Base-by-base conservation (phyloP, 2,888 invertebrate species). In the Pantelozetes paolii region DNA sequence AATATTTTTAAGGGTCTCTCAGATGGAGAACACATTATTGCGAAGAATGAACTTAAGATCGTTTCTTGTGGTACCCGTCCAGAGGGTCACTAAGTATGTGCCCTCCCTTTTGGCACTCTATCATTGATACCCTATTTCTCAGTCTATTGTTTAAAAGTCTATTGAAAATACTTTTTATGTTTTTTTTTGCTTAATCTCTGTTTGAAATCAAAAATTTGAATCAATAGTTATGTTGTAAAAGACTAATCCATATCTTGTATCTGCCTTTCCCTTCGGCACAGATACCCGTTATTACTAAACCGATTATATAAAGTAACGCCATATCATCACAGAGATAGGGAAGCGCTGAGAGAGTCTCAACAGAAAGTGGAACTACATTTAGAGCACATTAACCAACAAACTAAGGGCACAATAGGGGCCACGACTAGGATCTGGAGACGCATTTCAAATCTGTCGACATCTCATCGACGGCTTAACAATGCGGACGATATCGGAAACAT, bases 61-160 rank as follows among this genome's bases (percentile, higher is more conserved):
- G n/a, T 97, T 96, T 84, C 87, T 96, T 74, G 96, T 96, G 94
- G 94, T 92, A 79, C 96, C 96, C 77, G 95, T 97, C 77, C 96
- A 96, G 85, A 87, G 96, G 83, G 94, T 96, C 79, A 96, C 96
- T 80, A 95, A 95, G 85, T 83, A 77, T 79, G 81, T 76, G 45
- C 45, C 23, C 18, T 5, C 20, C 18, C 28, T 26, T 5, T 64
- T 26, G 5, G 18, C 3, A 59, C 15, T 57, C 8, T 57, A 23
- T 59, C 8, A 59, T 59, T 30, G 8, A 3, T 9, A n/a, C n/a
- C n/a, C n/a, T n/a, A n/a, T n/a, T n/a, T n/a, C n/a, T n/a, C n/a
- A n/a, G n/a, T n/a, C n/a, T n/a, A n/a, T n/a, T n/a, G n/a, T n/a
- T n/a, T n/a, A n/a, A n/a, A n/a, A n/a, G n/a, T n/a, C n/a, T n/a